phyloP scores from a whole-genome alignment of 1,140 invertebrate species.

The Diabrotica virgifera region DNA sequence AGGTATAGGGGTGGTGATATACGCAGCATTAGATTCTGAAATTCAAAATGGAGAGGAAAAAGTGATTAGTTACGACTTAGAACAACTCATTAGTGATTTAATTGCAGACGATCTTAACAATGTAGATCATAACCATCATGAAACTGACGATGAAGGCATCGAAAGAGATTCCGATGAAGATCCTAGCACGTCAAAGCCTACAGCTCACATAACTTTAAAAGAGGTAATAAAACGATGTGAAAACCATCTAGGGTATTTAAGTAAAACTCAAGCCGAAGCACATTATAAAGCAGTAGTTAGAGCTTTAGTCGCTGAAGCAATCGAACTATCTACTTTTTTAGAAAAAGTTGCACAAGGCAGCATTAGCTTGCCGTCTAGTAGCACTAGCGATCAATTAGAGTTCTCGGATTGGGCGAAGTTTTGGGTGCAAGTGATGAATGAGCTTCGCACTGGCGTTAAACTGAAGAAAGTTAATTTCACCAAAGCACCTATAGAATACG shows the following conservation, averaged over 20 bases:
- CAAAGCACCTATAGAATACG: conserved; percentile 77
- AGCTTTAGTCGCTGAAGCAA: conserved; percentile 83
- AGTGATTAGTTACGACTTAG: conserved; percentile 78
- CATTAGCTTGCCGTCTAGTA: conserved; percentile 55
- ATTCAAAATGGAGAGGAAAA: conserved; percentile 73
- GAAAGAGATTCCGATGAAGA: conserved; percentile 79
- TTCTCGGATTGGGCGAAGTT: conserved; percentile 89
- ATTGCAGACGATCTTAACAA: conserved; percentile 56
- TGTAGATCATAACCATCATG: conserved; percentile 49
- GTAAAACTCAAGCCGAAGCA: conserved; percentile 58
- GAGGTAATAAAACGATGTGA: conserved; percentile 53
- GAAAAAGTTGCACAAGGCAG: conserved; percentile 71
- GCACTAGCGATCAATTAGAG: conserved; percentile 61
- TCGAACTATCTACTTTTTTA: conserved; percentile 86
- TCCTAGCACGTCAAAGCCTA: conserved; percentile 36
- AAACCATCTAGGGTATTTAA: conserved; percentile 57
- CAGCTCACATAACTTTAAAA: conserved; percentile 34
- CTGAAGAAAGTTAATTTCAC: conserved; percentile 84
- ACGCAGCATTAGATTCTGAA: conserved; percentile 70
- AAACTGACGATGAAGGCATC: conserved; percentile 87
- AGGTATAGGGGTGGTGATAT: conserved; percentile 79
- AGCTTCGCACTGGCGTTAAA: conserved; percentile 77
- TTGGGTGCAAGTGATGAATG: conserved; percentile 94
- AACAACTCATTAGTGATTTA: conserved; percentile 81
- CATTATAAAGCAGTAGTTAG: conserved; percentile 91